Conservation (phyloP, 2,113 vertebrate species). For the Bufo gargarizans region DNA sequence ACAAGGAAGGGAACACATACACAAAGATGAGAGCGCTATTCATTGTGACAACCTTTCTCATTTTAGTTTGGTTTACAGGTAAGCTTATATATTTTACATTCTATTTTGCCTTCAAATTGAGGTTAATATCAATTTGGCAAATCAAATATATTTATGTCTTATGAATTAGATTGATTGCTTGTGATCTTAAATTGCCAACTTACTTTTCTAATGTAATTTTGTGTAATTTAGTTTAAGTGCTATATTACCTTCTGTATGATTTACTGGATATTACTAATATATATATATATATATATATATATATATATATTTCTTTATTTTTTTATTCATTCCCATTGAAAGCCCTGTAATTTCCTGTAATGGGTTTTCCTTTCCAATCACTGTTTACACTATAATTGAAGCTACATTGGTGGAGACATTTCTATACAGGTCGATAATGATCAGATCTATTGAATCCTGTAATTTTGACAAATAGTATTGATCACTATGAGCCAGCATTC, state of each 20-base stretch:
- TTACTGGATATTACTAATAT: neutral
- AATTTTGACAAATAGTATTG: no score
- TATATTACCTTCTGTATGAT: neutral
- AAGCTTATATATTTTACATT: neutral
- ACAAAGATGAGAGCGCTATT: slow-evolving; percentile 42
- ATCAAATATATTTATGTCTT: neutral
- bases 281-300: no score
- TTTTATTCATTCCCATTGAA: no score
- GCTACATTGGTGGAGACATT: no score
- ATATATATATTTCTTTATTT: no score
- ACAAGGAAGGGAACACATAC: neutral
- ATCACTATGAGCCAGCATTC: no score
- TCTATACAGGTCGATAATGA: no score
- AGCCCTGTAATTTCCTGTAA: no score
- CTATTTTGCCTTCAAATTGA: neutral
- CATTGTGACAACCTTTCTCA: slow-evolving; percentile 17
- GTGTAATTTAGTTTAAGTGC: neutral
- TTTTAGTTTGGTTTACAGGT: slow-evolving; percentile 51
- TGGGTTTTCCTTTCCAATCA: no score
- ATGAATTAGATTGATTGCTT: neutral
- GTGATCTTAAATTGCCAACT: neutral
- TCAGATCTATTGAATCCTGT: no score
- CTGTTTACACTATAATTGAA: no score
- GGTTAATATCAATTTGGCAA: neutral
- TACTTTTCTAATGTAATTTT: neutral